phyloP scores from a whole-genome alignment of 1,140 invertebrate genomes.

The Aleiodes sp. region DNA sequence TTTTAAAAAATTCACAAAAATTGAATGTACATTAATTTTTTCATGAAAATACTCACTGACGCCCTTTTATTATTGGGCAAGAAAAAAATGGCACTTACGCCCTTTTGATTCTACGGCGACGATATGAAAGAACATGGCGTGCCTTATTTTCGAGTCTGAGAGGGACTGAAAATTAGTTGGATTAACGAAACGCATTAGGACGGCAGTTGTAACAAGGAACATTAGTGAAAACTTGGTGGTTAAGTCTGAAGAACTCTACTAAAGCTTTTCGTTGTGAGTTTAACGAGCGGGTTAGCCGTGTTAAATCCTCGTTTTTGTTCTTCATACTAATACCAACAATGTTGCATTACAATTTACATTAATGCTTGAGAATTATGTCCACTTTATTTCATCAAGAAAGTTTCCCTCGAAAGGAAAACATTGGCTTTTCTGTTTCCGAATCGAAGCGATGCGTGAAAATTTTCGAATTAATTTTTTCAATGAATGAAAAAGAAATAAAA shows the following conservation, averaged over 20 bases:
- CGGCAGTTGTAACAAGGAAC: constrained; percentile 55
- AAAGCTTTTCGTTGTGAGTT: constrained; percentile 17
- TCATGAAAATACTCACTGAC: no score
- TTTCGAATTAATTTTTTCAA: no score
- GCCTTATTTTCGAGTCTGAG: not conserved
- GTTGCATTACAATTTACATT: constrained; percentile 2
- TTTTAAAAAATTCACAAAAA: no score
- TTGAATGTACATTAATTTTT: no score
- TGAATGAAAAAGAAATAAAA: no score
- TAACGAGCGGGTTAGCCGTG: constrained; percentile 16
- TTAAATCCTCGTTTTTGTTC: constrained; percentile 26
- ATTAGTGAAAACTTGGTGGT: constrained; percentile 63
- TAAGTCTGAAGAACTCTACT: constrained; percentile 40
- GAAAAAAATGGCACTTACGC: no score
- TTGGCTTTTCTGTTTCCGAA: no score
- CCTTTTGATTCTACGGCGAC: no score
- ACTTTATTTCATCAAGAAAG: not conserved
- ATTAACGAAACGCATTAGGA: constrained; percentile 49
- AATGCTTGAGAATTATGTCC: not conserved
- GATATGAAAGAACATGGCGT: not conserved
- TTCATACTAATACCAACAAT: not conserved
- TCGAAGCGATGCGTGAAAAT: no score
- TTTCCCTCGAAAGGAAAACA: no score
- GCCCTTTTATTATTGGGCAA: no score
- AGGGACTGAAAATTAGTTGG: constrained; percentile 1